These are phyloP conservation scores for Syngnathus acus DNA, from an alignment of 2,797 vertebrate genomes.

Conservation along the genomic window DNA sequence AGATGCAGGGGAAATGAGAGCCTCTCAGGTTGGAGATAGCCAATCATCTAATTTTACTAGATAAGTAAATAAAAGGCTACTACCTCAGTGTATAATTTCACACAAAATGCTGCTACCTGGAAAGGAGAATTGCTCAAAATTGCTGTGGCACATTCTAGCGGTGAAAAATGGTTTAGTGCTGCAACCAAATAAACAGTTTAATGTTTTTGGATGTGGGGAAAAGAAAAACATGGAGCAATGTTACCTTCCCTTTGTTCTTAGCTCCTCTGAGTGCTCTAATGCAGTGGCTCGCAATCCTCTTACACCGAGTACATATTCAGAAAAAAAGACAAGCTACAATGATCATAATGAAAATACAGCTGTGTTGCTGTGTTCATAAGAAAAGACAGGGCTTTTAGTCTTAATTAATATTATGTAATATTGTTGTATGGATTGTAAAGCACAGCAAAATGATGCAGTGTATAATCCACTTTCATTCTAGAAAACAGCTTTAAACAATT, in stretches of 20 bases:
- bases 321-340: no score
- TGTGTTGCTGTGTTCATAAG: no score
- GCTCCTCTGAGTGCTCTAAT: not conserved
- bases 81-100: not conserved
- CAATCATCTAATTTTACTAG: not conserved
- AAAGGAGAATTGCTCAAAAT: conserved; percentile 9
- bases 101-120: not conserved
- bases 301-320: no score
- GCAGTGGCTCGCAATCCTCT: no score
- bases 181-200: not conserved
- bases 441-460: no score
- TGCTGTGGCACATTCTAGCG: not conserved
- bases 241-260: not conserved
- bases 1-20: not conserved
- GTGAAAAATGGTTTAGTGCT: not conserved
- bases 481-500: no score
- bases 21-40: not conserved
- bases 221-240: not conserved
- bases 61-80: not conserved
- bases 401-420: no score
- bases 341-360: no score
- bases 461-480: no score
- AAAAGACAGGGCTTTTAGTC: no score
- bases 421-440: no score
- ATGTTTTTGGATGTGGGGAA: not conserved